A percentile compares a stretch with the other conserved stretches of the same genome.
Evolutionary conservation across 2,888 invertebrate genomes (phyloP).

Genomic region (Azorinus chamasolen): DNA sequence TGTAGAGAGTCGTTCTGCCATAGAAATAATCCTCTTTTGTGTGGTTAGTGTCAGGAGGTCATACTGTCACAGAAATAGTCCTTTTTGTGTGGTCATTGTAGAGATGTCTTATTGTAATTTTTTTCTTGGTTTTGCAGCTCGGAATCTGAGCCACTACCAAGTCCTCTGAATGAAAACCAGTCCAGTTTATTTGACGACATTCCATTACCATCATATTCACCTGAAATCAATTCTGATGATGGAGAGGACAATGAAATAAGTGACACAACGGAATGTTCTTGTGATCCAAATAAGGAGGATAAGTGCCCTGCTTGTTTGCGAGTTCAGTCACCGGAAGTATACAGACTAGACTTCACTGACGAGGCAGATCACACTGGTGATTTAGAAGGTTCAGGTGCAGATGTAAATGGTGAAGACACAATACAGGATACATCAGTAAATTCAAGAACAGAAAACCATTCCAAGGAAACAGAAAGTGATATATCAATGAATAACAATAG

Average conservation of each 20-base stretch:
- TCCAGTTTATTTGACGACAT: constrained; percentile 49
- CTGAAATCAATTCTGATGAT: constrained; percentile 53
- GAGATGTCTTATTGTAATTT: too few species aligned
- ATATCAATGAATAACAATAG: too few species aligned
- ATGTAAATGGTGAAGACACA: constrained; percentile 6
- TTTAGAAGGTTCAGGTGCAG: constrained; percentile 30
- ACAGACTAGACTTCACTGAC: constrained; percentile 63
- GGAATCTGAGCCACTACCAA: constrained; percentile 50
- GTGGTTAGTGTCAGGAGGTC: too few species aligned
- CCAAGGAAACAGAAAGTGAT: not conserved
- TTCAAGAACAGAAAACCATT: not conserved
- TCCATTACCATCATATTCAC: constrained; percentile 38
- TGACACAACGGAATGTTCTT: constrained; percentile 32
- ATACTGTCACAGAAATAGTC: too few species aligned
- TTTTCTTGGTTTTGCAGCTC: constrained; percentile 30
- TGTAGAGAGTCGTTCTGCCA: too few species aligned
- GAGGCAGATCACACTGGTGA: constrained; percentile 61
- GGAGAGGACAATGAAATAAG: constrained; percentile 30
- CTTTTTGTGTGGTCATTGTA: too few species aligned
- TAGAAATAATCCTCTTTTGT: too few species aligned
- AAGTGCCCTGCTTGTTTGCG: constrained; percentile 58
- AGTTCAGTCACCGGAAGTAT: constrained; percentile 63
- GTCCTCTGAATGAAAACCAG: constrained; percentile 47
- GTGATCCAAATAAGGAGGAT: constrained; percentile 58
- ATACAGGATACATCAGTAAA: not conserved